A percentile compares a stretch with the other conserved stretches of the same genome.
phyloP scores from a whole-genome alignment of 2,888 invertebrate genomes.

The Cerastoderma edule region DNA sequence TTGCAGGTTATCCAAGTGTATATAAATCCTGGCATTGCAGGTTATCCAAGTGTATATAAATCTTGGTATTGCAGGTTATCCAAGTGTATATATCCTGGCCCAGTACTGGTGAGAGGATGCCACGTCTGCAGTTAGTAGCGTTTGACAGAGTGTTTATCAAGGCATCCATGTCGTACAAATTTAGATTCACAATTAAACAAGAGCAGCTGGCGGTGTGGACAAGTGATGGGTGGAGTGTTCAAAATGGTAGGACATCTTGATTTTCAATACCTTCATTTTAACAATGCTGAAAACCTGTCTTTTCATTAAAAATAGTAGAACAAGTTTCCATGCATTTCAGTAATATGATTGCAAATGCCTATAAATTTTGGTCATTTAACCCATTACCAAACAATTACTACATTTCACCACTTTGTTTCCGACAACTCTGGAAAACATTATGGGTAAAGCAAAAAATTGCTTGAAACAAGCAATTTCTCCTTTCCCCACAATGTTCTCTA shows the following conservation, averaged over 20 bases:
- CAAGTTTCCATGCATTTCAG: not conserved
- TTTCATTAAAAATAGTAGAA: not conserved
- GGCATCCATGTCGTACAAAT: constrained; percentile 16
- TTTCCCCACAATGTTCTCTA: too few relatives aligned
- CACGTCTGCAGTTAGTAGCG: constrained; percentile 64
- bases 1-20: too few relatives aligned
- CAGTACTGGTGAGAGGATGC: constrained; percentile 66
- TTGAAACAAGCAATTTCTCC: too few relatives aligned
- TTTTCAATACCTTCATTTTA: not conserved
- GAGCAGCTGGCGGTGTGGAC: constrained; percentile 73
- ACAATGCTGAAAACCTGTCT: not conserved
- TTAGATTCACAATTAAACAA: constrained; percentile 48
- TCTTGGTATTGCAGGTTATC: constrained; percentile 67
- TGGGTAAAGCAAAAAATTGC: too few relatives aligned
- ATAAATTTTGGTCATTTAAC: not conserved
- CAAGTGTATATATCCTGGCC: constrained; percentile 78
- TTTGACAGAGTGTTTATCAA: constrained; percentile 58
- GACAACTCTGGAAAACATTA: not conserved
- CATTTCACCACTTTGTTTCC: constrained; percentile 1
- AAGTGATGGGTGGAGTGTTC: constrained; percentile 64
- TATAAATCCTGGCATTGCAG: too few relatives aligned
- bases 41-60: too few relatives aligned
- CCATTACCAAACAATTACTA: not conserved
- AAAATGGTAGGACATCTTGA: constrained; percentile 61
- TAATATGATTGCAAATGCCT: not conserved